Evolutionary conservation across 2,888 invertebrate species (phyloP).

Genomic region (Aspidiotus destructor): DNA sequence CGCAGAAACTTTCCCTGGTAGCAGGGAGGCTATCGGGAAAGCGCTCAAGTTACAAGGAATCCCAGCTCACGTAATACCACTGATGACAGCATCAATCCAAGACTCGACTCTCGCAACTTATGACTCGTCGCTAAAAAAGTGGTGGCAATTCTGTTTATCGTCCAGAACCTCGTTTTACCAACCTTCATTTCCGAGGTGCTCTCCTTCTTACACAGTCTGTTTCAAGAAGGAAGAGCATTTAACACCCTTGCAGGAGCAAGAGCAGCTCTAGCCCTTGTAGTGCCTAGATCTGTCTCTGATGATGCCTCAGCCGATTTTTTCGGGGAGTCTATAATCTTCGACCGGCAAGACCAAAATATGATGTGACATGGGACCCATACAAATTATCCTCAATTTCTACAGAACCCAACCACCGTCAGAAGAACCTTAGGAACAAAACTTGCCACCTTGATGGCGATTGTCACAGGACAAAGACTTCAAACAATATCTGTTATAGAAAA

Average conservation of each 20-base stretch:
- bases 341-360: too few species aligned
- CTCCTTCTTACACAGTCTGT: background rate
- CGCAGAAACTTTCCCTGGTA: too few species aligned
- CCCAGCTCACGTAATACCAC: background rate
- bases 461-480: too few species aligned
- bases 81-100: background rate
- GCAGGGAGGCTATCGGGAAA: too few species aligned
- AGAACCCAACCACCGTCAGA: too few species aligned
- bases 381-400: too few species aligned
- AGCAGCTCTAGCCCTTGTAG: background rate
- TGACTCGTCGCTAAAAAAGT: background rate
- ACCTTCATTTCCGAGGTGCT: background rate
- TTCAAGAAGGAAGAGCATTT: too few species aligned
- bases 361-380: too few species aligned
- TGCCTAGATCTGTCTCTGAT: background rate
- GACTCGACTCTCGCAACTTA: slow-evolving; percentile 2
- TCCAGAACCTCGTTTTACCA: background rate
- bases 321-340: background rate
- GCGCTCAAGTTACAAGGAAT: background rate
- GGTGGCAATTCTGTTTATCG: background rate
- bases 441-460: too few species aligned
- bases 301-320: background rate
- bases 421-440: too few species aligned
- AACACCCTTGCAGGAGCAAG: too few species aligned
- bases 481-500: too few species aligned